These are phyloP conservation scores for Cherax quadricarinatus DNA, from an alignment of 1,140 invertebrate species.

Conservation along the genomic window DNA sequence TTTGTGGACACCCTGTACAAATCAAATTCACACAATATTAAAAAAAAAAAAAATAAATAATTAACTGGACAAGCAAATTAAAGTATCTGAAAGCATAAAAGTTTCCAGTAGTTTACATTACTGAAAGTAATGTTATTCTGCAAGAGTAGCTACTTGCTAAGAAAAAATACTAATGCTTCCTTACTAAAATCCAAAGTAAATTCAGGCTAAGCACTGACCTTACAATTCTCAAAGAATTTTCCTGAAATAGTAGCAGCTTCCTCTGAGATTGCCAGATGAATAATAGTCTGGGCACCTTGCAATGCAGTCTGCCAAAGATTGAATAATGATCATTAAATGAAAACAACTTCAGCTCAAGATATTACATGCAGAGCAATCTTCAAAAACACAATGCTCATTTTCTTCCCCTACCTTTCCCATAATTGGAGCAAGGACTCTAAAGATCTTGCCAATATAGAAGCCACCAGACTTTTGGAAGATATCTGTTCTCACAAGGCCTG, in stretches of 20 bases:
- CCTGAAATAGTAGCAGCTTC: constrained; percentile 4
- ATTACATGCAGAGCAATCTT: no score
- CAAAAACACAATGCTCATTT: background rate
- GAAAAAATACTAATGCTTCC: no score
- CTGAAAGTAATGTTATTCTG: no score
- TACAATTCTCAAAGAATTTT: constrained; percentile 39
- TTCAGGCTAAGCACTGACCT: background rate
- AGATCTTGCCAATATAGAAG: background rate
- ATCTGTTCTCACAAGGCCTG: constrained; percentile 22
- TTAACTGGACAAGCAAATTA: no score
- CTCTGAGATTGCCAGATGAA: constrained; percentile 37
- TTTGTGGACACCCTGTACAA: no score
- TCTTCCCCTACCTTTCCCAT: constrained; percentile 19
- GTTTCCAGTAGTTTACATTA: no score
- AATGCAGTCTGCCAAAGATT: constrained; percentile 22
- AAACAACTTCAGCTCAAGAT: background rate
- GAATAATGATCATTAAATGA: background rate
- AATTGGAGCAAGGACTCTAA: constrained; percentile 4
- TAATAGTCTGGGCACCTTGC: constrained; percentile 51
- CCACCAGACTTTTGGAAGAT: constrained; percentile 26
- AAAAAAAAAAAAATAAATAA: no score
- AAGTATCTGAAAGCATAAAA: no score
- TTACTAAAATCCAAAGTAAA: background rate
- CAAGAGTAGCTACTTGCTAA: no score
- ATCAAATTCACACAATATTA: no score